These are phyloP conservation scores for Apodemia mormo DNA, from an alignment of 2,888 invertebrate species.

Conservation along the genomic window DNA sequence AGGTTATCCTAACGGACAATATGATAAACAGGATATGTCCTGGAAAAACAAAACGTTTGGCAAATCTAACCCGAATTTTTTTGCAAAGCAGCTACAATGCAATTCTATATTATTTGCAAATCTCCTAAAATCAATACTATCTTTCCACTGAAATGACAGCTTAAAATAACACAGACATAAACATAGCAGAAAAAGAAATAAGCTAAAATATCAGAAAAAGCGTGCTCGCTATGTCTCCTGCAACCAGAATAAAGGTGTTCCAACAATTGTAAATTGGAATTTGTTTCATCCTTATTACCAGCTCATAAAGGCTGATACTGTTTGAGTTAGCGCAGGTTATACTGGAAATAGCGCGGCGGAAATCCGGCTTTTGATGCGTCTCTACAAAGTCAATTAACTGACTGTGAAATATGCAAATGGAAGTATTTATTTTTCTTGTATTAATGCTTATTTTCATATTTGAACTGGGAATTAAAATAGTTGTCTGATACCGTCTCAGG, in stretches of 20 bases:
- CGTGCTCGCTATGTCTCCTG: conserved; percentile 20
- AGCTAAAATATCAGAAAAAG: conserved; percentile 9
- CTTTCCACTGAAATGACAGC: background rate
- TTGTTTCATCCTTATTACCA: conserved; percentile 8
- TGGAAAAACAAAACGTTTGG: too few species aligned
- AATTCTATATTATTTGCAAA: too few species aligned
- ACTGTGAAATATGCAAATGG: conserved; percentile 65
- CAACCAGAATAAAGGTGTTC: conserved; percentile 31
- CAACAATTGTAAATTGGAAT: conserved; percentile 18
- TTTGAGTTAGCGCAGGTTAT: conserved; percentile 27
- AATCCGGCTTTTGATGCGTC: conserved; percentile 45
- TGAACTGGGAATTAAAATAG: background rate
- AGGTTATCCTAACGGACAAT: too few species aligned
- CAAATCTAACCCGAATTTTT: too few species aligned
- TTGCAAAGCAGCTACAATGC: too few species aligned
- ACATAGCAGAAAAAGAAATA: conserved; percentile 6
- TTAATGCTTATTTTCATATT: conserved; percentile 37
- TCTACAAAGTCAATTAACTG: conserved; percentile 58
- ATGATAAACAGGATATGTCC: too few species aligned
- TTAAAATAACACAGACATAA: background rate
- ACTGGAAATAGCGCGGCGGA: conserved; percentile 34
- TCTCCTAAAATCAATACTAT: background rate
- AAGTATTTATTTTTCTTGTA: conserved; percentile 40
- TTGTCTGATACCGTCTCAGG: too few species aligned
- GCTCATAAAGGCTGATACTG: conserved; percentile 26